Evolutionary conservation across 2,888 invertebrate genomes (phyloP), one percentile per base, ranked within the genome.

Genomic region (Netelia virgata): DNA sequence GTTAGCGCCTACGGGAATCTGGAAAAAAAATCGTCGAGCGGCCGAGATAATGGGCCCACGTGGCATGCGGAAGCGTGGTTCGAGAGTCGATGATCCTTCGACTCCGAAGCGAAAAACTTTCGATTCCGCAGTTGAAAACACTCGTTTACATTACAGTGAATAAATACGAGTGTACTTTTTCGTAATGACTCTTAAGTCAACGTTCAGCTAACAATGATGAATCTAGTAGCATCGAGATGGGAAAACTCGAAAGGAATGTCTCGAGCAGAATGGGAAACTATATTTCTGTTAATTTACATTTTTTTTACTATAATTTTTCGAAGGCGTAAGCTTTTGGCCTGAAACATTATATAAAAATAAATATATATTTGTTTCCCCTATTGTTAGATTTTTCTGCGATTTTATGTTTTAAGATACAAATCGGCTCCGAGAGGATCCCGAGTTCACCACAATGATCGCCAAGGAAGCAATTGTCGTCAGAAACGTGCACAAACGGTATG

Each of bases 401-500:
- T 55, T 72, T 47, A 53, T 82, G 18, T 16, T 77, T 81, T 20
- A 57, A 85, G 84, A 78, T 66, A 59, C 79, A 50, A 61, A 61
- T 72, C 55, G 53, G 66, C 18, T 28, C 20, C 36, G 57, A 59
- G 41, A 55, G 16, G 64, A 76, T 57, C 70, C 14, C 36, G 59
- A 79, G 61, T 41, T 75, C 11, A 61, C 68, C 73, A 88, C 85
- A 70, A 93, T 93, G 92, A 79, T 77, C 85, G 55, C 73, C 36
- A 82, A 89, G 66, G 91, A 95, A 78, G 97, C 97, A 28, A 96
- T 97, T 77, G 94, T 96, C 88, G 95, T 97, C 41, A 95, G 95
- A 89, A 95, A 95, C 88, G 97, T 96, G 43, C 95, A 94, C 92
- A 97, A 97, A 94, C 94, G 94, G 90, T 97, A 97, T 93, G 96